Evolutionary conservation across 2,797 vertebrate genomes (phyloP), one percentile per base, ranked within the genome.

Genomic region (Rhynchonycteris naso): DNA sequence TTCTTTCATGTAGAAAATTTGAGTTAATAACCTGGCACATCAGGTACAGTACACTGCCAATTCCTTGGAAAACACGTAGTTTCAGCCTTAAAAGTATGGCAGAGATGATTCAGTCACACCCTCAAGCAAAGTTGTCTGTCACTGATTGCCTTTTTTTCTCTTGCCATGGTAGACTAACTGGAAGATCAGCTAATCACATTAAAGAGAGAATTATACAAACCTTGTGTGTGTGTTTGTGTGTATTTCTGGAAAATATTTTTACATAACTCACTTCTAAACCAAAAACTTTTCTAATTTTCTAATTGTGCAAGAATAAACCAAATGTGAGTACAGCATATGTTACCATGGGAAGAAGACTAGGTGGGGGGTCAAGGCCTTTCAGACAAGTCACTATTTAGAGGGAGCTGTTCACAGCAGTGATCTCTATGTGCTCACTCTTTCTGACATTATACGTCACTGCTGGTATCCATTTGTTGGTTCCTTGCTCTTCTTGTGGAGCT

Each of bases 31-130:
- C 89, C 54, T 97, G 93, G 88, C 76, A 2, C 69, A 54, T 80
- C 65, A 83, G 47, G 9, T 63, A 15, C 18, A 35, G 84, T 74
- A 30, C 78, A 24, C 59, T 68, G 76, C 93, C 92, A 91, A 1
- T 93, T 98, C 74, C 68, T 71, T 94, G 87, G 95, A 43, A 7
- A 16, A 93, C 96, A 95, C 80, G 91, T 89, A 75, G 26, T 59
- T 63, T 66, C 35, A 26, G 65, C 75, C 74, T 96, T 88, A 76
- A 95, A 91, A 95, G 65, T 89, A 79, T 65, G 82, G 69, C 71
- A 69, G n/a, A 85, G 50, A 63, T 93, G 90, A 95, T 92, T 96
- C 81, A 94, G 86, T 59, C 28, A 58, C 15, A 75, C 72, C 93
- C 80, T 95, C 22, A 43, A 95, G 93, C 87, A 69, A 72, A 88